These are phyloP conservation scores for Catamblyrhynchus diadema DNA, from an alignment of 2,797 vertebrate species.

Conservation along the genomic window DNA sequence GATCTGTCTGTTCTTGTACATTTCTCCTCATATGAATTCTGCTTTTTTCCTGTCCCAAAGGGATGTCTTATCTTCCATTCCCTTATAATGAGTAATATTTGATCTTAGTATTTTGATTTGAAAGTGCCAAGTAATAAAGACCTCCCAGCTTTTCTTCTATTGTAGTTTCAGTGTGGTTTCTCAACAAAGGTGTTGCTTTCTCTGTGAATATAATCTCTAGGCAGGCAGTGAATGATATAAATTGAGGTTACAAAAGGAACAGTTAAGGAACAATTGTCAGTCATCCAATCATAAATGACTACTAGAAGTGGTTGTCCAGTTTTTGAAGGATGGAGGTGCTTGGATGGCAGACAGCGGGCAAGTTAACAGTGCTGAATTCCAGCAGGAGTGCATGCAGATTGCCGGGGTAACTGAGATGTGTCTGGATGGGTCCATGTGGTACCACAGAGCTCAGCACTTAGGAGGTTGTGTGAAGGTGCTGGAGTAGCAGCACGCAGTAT, in stretches of 20 bases:
- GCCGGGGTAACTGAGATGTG: too few species aligned
- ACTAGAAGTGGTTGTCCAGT: not conserved
- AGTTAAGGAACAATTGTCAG: not conserved
- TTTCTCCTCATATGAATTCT: not conserved
- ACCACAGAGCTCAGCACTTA: not conserved
- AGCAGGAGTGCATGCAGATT: not conserved
- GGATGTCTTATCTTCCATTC: not conserved
- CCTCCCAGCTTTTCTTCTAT: not conserved
- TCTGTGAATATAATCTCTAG: not conserved
- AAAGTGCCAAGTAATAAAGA: not conserved
- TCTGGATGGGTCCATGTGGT: fast-evolving
- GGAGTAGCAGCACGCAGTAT: fast-evolving
- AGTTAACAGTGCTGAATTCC: not conserved
- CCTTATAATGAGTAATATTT: not conserved
- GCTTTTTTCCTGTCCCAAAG: not conserved
- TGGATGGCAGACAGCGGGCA: not conserved
- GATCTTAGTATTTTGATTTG: not conserved
- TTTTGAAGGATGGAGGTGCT: not conserved
- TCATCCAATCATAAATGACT: not conserved
- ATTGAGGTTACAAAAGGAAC: not conserved
- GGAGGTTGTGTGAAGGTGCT: not conserved
- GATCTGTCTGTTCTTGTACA: not conserved
- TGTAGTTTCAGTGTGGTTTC: not conserved
- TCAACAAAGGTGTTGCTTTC: not conserved
- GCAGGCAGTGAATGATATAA: not conserved